Conservation (phyloP, 2,113 vertebrate species). For the Deroptyus accipitrinus region DNA sequence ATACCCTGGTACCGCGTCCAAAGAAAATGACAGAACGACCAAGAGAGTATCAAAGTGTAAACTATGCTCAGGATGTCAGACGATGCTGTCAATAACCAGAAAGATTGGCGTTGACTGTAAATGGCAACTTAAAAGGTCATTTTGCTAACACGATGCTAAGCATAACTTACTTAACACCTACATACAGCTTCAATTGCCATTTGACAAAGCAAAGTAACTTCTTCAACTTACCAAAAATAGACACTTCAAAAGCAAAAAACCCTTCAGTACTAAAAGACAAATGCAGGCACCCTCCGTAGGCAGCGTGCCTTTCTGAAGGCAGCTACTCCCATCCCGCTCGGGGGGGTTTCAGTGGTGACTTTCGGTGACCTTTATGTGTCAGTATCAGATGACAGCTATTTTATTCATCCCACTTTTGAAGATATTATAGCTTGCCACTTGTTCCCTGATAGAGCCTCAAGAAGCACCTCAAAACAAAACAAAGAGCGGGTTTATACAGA, state of each 20-base stretch:
- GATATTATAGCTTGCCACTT: conserved; percentile 21
- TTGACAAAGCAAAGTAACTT: not conserved
- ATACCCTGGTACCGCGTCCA: not conserved
- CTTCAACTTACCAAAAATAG: not conserved
- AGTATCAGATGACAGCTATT: conserved; percentile 32
- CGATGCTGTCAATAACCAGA: not conserved
- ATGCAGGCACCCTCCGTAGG: not conserved
- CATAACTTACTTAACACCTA: not conserved
- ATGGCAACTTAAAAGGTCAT: not conserved
- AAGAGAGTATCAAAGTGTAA: not conserved
- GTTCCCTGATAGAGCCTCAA: not conserved
- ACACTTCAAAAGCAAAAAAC: not conserved
- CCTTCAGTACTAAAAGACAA: not conserved
- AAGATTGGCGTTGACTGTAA: not conserved
- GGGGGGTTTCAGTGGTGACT: not conserved
- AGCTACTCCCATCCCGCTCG: not conserved
- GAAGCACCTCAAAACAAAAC: conserved; percentile 44
- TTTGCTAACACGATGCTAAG: not conserved
- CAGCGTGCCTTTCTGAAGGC: not conserved
- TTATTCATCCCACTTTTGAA: conserved; percentile 14
- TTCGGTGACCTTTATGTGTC: conserved; percentile 22
- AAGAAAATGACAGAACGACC: conserved; percentile 17
- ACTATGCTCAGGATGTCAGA: not conserved
- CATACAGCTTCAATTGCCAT: not conserved
- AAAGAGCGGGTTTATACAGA: not conserved